Base-by-base conservation (phyloP, 2,888 invertebrate species). In the Seladonia tumulorum region DNA sequence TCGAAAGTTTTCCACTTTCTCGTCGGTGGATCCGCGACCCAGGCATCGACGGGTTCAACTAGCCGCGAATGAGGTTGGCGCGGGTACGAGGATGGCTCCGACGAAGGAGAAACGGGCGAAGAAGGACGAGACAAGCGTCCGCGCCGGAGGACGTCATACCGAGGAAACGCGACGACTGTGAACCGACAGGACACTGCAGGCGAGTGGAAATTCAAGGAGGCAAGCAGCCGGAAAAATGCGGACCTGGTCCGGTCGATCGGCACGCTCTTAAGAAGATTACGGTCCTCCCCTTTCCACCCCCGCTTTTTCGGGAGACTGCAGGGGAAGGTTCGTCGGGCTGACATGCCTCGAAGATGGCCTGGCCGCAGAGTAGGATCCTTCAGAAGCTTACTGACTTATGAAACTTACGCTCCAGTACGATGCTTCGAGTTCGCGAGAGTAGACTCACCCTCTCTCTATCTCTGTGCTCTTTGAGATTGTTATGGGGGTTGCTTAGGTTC, bases 181-280 rank as follows among this genome's bases (percentile, higher is more conserved):
- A 86, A 72, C 49, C 77, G 86, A 75, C 81, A 76, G 86, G 86
- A 80, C 76, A 80, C 76, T 79, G 85, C 86, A 79, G 88, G 81
- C 87, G 87, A 91, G 90, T 91, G 88, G 90, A 91, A 90, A 92
- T 91, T 92, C 90, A 89, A 85, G 86, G 83, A 90, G 87, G 87
- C 90, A 91, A 83, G 88, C 86, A 90, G 85, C 84, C 87, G 91
- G 91, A 92, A 91, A 91, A 92, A 90, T 89, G 90, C 76, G 88
- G 76, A 86, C 70, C 72, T 35, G 85, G 88, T 80, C 81, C 82
- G 90, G 79, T 89, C 90, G 89, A 90, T 90, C 90, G 90, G 80
- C 89, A 89, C 87, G 90, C 90, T 90, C 90, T 90, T 90, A 90
- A 90, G 90, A 90, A 90, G 90, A 90, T 90, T 90, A 90, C 90